These are phyloP conservation scores for Andrena bucephala DNA, from an alignment of 2,888 invertebrate genomes.

Conservation along the genomic window DNA sequence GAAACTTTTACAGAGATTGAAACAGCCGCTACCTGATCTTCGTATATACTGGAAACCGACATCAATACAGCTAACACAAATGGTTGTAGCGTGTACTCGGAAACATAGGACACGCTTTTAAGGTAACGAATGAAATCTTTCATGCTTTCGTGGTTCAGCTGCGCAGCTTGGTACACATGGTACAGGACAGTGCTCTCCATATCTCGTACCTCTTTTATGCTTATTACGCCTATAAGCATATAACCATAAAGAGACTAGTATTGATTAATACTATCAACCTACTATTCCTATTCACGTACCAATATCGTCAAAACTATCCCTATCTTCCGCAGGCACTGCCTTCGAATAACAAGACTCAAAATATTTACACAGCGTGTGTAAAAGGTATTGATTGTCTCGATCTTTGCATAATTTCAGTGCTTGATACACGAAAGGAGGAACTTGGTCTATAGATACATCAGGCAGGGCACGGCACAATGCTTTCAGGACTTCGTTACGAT, in stretches of 20 bases:
- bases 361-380: slow-evolving; percentile 86
- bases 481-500: slow-evolving; percentile 88
- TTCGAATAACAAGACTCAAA: slow-evolving; percentile 84
- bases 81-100: slow-evolving; percentile 88
- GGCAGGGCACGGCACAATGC: slow-evolving; percentile 88
- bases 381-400: slow-evolving; percentile 84
- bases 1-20: background rate
- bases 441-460: slow-evolving; percentile 87
- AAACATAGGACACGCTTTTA: slow-evolving; percentile 86
- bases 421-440: slow-evolving; percentile 90
- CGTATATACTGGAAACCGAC: slow-evolving; percentile 86
- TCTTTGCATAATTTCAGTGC: slow-evolving; percentile 87
- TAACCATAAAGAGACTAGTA: slow-evolving; percentile 5
- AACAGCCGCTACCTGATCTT: slow-evolving; percentile 80
- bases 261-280: background rate
- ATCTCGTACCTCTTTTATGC: slow-evolving; percentile 86
- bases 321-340: slow-evolving; percentile 45
- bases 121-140: slow-evolving; percentile 85
- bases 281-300: slow-evolving; percentile 62
- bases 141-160: slow-evolving; percentile 84
- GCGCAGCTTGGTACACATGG: slow-evolving; percentile 86
- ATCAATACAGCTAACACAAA: slow-evolving; percentile 88
- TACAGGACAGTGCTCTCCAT: slow-evolving; percentile 88
- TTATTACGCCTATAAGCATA: slow-evolving; percentile 58
- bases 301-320: slow-evolving; percentile 74